A percentile compares a stretch with the other conserved stretches of the same genome.
phyloP scores from a whole-genome alignment of 1,140 invertebrate species.

The Rhynchophorus ferrugineus region DNA sequence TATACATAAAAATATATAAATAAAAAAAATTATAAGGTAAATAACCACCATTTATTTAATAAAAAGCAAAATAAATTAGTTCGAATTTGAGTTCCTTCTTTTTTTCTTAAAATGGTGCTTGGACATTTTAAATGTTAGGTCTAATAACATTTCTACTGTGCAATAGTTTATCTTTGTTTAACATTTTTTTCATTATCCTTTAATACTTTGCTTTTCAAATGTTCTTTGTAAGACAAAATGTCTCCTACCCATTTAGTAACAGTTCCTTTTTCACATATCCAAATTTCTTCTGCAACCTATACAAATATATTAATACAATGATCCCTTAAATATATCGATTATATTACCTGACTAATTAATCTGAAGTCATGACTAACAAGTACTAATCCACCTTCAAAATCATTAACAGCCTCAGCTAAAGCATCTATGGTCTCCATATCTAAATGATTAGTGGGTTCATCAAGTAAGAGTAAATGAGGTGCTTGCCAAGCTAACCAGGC shows the following conservation, averaged over 20 bases:
- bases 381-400: conserved; percentile 97
- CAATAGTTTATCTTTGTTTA: not conserved
- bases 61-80: conserved; percentile 1
- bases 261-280: conserved; percentile 95
- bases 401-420: conserved; percentile 93
- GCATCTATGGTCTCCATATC: conserved; percentile 99
- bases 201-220: conserved; percentile 77
- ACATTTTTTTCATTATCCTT: conserved; percentile 49
- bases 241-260: conserved; percentile 96
- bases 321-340: not conserved
- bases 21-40: not conserved
- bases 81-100: not conserved
- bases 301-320: conserved; percentile 9
- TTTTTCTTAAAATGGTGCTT: conserved; percentile 5
- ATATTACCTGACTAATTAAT: conserved; percentile 90
- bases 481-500: conserved; percentile 94
- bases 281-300: conserved; percentile 97
- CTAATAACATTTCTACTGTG: not conserved
- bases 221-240: conserved; percentile 94
- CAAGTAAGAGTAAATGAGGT: conserved; percentile 87
- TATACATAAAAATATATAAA: not conserved
- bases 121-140: conserved; percentile 8
- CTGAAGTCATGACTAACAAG: conserved; percentile 97
- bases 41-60: conserved; percentile 4
- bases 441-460: conserved; percentile 98